phyloP scores from a whole-genome alignment of 2,797 vertebrate genomes.

The Hyperoplus immaculatus region DNA sequence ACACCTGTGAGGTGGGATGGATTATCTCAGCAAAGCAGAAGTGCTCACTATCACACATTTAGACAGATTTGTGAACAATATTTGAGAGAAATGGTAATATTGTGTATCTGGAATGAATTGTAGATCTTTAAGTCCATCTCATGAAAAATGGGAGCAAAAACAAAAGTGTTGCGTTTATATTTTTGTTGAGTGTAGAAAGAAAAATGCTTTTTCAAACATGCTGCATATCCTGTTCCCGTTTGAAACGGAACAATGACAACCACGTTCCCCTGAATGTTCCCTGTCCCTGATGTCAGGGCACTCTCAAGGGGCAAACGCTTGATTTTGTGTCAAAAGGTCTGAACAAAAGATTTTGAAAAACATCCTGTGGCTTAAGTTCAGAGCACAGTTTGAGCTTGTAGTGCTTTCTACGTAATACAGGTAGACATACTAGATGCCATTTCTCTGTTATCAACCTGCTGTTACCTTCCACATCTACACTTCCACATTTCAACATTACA shows the following conservation, averaged over 20 bases:
- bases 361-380: too few species aligned
- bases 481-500: not conserved
- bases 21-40: too few species aligned
- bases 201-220: conserved; percentile 34
- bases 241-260: conserved; percentile 34
- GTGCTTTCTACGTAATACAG: not conserved
- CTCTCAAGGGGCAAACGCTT: not conserved
- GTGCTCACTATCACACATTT: too few species aligned
- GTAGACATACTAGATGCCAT: too few species aligned
- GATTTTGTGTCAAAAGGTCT: not conserved
- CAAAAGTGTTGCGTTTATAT: too few species aligned
- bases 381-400: not conserved
- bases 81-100: too few species aligned
- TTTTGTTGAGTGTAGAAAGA: too few species aligned
- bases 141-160: too few species aligned
- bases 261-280: not conserved
- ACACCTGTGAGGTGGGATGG: too few species aligned
- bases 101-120: too few species aligned
- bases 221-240: conserved; percentile 19
- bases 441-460: not conserved
- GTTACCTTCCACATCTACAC: not conserved
- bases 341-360: not conserved
- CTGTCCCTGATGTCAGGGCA: not conserved
- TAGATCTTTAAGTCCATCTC: too few species aligned
- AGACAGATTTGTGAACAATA: too few species aligned